A percentile compares a stretch with the other conserved stretches of the same genome.
Evolutionary conservation across 2,888 invertebrate species (phyloP).

Genomic region (Falcaria lacertinaria): DNA sequence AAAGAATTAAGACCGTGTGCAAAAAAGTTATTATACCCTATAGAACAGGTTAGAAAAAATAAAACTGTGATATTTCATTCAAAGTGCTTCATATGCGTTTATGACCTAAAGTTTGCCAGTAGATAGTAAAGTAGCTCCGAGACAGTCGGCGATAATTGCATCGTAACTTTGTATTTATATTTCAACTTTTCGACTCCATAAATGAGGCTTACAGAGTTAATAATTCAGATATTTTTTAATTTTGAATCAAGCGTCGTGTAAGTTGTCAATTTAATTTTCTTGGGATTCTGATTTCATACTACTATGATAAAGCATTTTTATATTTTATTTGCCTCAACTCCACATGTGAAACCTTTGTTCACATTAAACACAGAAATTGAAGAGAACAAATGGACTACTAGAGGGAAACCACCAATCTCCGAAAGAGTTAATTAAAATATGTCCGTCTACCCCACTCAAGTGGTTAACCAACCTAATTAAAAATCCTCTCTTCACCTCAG

Average conservation of each 20-base stretch:
- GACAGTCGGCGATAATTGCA: neutral
- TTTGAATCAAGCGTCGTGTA: no score
- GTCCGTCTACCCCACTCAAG: constrained; percentile 8
- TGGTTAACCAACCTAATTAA: constrained; percentile 22
- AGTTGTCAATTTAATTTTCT: no score
- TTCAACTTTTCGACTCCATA: constrained; percentile 9
- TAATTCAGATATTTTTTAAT: no score
- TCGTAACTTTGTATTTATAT: constrained; percentile 1
- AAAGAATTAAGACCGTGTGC: no score
- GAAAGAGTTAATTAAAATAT: constrained; percentile 12
- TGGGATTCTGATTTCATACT: no score
- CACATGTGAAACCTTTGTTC: no score
- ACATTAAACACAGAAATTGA: no score
- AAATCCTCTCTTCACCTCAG: constrained; percentile 13
- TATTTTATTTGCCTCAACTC: no score
- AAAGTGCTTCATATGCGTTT: constrained; percentile 44
- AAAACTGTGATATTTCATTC: constrained; percentile 37
- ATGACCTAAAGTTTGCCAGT: constrained; percentile 35
- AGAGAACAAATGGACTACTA: no score
- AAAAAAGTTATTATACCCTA: no score
- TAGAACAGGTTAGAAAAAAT: neutral
- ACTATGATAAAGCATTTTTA: no score
- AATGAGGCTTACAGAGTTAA: constrained; percentile 19
- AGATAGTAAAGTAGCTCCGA: constrained; percentile 15
- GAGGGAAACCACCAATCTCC: no score